phyloP scores from a whole-genome alignment of 2,888 invertebrate genomes.

The Vesta saturnalis region DNA sequence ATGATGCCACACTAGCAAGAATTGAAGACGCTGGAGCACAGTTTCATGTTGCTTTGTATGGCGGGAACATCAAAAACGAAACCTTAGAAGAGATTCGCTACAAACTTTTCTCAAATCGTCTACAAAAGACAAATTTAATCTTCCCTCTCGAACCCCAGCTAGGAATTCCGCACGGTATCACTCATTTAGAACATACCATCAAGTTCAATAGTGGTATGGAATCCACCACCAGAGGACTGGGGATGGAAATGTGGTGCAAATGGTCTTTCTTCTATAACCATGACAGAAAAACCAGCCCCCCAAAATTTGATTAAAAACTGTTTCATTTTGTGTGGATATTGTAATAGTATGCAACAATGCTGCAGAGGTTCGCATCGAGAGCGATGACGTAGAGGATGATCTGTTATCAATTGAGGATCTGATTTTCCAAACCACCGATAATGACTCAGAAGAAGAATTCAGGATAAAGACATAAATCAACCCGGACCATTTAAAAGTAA shows the following conservation, averaged over 20 bases:
- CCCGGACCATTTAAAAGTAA: no score
- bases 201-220: not conserved
- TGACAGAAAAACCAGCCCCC: not conserved
- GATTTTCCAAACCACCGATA: no score
- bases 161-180: not conserved
- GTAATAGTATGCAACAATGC: not conserved
- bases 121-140: not conserved
- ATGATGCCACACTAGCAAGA: conserved; percentile 12
- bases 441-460: no score
- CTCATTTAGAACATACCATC: not conserved
- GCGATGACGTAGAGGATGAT: no score
- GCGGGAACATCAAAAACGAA: conserved; percentile 19
- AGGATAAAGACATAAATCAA: no score
- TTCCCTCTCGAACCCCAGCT: not conserved
- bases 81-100: conserved; percentile 13
- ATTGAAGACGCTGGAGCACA: conserved; percentile 34
- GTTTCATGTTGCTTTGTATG: conserved; percentile 38
- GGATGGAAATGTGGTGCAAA: not conserved
- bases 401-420: no score
- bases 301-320: not conserved
- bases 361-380: no score
- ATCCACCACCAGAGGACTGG: not conserved
- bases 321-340: not conserved
- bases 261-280: not conserved
- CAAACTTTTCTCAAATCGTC: conserved; percentile 1